Base-by-base conservation (phyloP, 1,140 invertebrate genomes). In the Ceratosolen fusciceps region DNA sequence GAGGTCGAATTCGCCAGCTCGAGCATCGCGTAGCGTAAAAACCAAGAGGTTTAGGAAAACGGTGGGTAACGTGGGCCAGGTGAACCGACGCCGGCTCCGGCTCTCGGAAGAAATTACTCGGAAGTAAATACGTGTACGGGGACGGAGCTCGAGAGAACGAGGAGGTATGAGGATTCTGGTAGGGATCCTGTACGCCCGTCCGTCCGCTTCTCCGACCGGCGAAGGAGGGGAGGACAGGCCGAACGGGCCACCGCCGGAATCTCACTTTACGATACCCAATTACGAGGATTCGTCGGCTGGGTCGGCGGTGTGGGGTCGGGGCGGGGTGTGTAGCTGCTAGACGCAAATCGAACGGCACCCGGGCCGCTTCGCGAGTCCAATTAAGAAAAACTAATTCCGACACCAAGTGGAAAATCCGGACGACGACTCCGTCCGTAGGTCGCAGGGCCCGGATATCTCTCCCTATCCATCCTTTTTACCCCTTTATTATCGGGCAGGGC, bases 341-440 rank as follows among this genome's bases (percentile, higher is more conserved):
- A 56, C 31, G 77, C 43, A 31, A 56, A 84, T 83, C 80, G 83
- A 85, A 85, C 81, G 82, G 81, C 82, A 75, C 76, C 82, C 76
- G 76, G 37, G 74, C 58, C 21, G 5, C 4, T 2, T 34, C 78
- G 80, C 52, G 10, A 58, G 77, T 85, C 83, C 86, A 87, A 86
- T 87, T 87, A 87, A 87, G 85, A 85, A 87, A 87, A 87, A 85
- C 86, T 87, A 86, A 87, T 87, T 87, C 85, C 84, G 76, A 76
- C 83, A 43, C 79, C 79, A 73, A 81, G 78, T 83, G 34, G 52
- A 70, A 77, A 82, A 84, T 80, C 14, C n/a, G n/a, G n/a, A 0
- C 47, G 19, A 1, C n/a, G 47, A 21, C 29, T 29, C 16, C 31
- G 29, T 43, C 29, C 12, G 16, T 16, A 34, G 14, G 5, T 58